Percentiles rank a stretch among this genome's conserved stretches.
phyloP scores from a whole-genome alignment of 2,888 invertebrate species.

The Lepidocyrtoides sp. region DNA sequence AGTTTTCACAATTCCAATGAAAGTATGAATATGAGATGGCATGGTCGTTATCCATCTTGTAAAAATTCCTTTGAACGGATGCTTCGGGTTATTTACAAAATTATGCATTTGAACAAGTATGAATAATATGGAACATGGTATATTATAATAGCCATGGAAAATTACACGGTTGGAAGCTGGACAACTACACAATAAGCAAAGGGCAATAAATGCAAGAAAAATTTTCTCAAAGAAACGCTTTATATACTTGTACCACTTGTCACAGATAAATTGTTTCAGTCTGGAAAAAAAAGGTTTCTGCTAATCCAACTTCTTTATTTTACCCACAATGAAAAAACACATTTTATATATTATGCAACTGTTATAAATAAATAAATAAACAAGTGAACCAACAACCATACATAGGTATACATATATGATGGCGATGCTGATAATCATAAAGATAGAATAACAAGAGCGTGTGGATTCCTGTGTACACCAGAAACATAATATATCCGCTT shows the following conservation, averaged over 20 bases:
- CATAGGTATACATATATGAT: slow-evolving; percentile 27
- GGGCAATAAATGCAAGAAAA: slow-evolving; percentile 1
- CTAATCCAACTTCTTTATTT: slow-evolving; percentile 61
- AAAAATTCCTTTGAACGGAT: no score
- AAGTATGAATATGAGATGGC: no score
- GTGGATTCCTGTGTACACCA: background rate
- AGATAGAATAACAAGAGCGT: slow-evolving; percentile 38
- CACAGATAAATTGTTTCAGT: slow-evolving; percentile 62
- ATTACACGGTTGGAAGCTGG: background rate
- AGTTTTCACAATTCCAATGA: no score
- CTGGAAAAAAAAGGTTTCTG: slow-evolving; percentile 50
- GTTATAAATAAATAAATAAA: background rate
- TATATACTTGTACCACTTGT: slow-evolving; percentile 46
- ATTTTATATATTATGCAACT: background rate
- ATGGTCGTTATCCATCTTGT: no score
- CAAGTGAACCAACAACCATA: slow-evolving; percentile 47
- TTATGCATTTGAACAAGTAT: background rate
- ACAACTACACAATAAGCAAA: background rate
- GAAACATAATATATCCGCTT: background rate
- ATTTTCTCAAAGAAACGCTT: slow-evolving; percentile 35
- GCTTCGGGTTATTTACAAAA: background rate
- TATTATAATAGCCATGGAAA: background rate
- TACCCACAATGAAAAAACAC: slow-evolving; percentile 49
- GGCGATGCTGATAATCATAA: background rate
- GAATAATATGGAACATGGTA: background rate